Evolutionary conservation across 1,140 invertebrate genomes (phyloP), one percentile per base, ranked within the genome.

Genomic region (Spodoptera frugiperda): DNA sequence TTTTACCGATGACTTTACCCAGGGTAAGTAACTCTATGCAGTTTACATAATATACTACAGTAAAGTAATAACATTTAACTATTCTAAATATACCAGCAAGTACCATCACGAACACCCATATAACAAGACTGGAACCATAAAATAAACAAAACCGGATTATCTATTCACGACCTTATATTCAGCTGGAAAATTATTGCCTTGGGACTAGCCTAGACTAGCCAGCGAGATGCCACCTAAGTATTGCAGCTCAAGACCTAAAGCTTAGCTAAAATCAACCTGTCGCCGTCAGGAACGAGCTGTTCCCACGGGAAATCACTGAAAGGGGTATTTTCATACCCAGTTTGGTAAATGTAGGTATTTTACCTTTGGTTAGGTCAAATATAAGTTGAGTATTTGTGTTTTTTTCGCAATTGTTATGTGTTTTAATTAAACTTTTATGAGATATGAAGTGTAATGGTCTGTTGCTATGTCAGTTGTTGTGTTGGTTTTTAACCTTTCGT

Each of bases 221-320:
- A n/a, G 17, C 14, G 11, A 10, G 21, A 54, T n/a, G 67, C 17
- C 67, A 54, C 63, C 57, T 33, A 30, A n/a, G 30, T 61, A 39
- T 61, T 67, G 46, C 15, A 70, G 10, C 4, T 55, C 49, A n/a
- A n/a, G 49, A 10, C 21, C 30, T 67, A 70, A 54, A 70, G 67
- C 25, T 70, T 19, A 54, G 67, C 67, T 54, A 54, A 70, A 70
- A 12, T 65, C 61, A 48, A 70, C 67, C 67, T 39, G 67, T 70
- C 67, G 25, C 30, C 30, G 12, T 70, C 55, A 49, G 25, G 49
- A 14, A 14, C 51, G 15, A 17, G n/a, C 25, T 10, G n/a, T 14
- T 39, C 87, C 70, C 82, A 6, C 12, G 87, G 84, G 88, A 89
- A 88, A 89, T 88, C 83, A 88, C 70, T 78, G 67, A 78, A 79